phyloP scores from a whole-genome alignment of 2,113 vertebrate species.

The Dinomys branickii region DNA sequence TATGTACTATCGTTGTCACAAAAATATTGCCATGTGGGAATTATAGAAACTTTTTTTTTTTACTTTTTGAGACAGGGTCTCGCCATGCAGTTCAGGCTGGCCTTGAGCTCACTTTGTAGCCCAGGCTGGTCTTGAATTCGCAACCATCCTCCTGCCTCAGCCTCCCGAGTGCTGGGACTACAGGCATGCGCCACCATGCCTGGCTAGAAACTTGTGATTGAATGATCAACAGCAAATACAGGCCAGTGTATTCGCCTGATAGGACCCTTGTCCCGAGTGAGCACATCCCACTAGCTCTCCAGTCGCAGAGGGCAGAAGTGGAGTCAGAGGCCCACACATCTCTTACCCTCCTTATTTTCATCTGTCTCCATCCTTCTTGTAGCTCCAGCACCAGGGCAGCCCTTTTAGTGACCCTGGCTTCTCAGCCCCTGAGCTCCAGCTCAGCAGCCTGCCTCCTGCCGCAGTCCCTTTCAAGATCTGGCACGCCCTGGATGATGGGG shows the following conservation, averaged over 20 bases:
- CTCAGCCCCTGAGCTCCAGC: slow-evolving; percentile 59
- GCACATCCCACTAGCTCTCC: not conserved
- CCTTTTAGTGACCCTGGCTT: slow-evolving; percentile 83
- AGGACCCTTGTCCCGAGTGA: not conserved
- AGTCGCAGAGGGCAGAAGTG: not conserved
- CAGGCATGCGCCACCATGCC: too few relatives aligned
- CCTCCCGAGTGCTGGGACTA: too few relatives aligned
- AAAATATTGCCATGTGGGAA: not conserved
- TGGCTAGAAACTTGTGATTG: not conserved
- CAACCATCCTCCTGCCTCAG: too few relatives aligned
- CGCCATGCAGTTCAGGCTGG: too few relatives aligned
- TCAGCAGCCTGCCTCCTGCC: slow-evolving; percentile 73
- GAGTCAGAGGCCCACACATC: not conserved
- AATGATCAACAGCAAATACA: not conserved
- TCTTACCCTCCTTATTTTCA: not conserved
- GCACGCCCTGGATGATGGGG: slow-evolving; percentile 64
- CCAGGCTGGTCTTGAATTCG: too few relatives aligned
- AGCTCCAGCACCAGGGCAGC: slow-evolving; percentile 81
- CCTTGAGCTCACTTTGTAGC: too few relatives aligned
- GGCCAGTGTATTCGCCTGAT: too few relatives aligned
- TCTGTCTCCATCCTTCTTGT: not conserved
- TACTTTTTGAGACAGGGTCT: too few relatives aligned
- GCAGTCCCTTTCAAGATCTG: slow-evolving; percentile 73
- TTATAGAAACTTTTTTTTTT: not conserved
- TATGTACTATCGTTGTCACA: not conserved